Conservation (phyloP, 2,888 invertebrate genomes). For the Drosophila sordidapex region DNA sequence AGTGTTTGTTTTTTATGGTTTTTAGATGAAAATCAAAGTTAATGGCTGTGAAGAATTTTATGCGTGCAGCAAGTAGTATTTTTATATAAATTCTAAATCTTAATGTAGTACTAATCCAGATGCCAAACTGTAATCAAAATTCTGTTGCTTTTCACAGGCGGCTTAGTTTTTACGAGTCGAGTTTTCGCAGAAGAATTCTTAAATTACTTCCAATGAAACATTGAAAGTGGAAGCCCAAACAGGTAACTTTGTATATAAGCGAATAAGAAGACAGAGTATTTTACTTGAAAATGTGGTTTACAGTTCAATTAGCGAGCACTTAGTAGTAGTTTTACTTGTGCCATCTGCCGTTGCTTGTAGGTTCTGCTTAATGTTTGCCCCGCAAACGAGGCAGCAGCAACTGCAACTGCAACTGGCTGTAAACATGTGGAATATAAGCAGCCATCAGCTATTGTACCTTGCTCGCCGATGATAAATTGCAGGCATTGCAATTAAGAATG, state of each 20-base stretch:
- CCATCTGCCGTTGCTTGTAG: conserved; percentile 16
- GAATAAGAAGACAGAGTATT: background rate
- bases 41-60: background rate
- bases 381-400: conserved; percentile 9
- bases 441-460: conserved; percentile 53
- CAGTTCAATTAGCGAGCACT: conserved; percentile 59
- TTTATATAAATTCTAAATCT: background rate
- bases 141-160: background rate
- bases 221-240: background rate
- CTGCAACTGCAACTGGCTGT: conserved; percentile 23
- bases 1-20: background rate
- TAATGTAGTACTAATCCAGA: background rate
- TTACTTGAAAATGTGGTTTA: background rate
- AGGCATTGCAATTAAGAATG: conserved; percentile 69
- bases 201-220: background rate
- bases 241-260: background rate
- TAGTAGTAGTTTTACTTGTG: conserved; percentile 23
- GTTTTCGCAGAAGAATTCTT: background rate
- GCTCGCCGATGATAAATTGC: conserved; percentile 70
- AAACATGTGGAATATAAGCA: conserved; percentile 58
- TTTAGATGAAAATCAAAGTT: background rate
- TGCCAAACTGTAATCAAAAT: background rate
- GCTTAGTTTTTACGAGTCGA: background rate
- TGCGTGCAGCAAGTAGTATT: background rate
- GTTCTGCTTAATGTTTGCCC: conserved; percentile 41